phyloP scores from a whole-genome alignment of 2,888 invertebrate genomes.

The Cylindroiulus punctatus region DNA sequence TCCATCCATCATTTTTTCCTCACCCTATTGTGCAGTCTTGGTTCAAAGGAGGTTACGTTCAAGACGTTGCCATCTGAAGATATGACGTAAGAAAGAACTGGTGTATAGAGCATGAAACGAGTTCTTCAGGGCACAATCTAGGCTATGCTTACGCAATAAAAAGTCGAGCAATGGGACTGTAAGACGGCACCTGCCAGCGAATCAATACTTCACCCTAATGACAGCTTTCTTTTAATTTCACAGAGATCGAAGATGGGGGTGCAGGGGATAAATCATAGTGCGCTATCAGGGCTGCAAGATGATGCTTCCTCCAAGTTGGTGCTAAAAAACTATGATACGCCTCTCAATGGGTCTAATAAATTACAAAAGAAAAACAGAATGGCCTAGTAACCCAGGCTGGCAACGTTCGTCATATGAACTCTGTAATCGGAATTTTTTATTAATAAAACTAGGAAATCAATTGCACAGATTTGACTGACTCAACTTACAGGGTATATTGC shows the following conservation, averaged over 20 bases:
- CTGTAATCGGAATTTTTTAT: too few species aligned
- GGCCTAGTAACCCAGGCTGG: not conserved
- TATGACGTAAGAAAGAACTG: not conserved
- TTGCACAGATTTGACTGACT: too few species aligned
- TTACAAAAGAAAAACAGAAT: not conserved
- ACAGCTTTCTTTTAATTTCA: not conserved
- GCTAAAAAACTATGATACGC: not conserved
- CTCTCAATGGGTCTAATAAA: not conserved
- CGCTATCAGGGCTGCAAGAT: not conserved
- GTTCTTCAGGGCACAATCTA: conserved; percentile 20
- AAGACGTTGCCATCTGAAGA: not conserved
- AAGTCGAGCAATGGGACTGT: not conserved
- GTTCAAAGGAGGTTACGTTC: conserved; percentile 36
- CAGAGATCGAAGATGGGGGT: not conserved
- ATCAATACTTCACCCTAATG: conserved; percentile 30
- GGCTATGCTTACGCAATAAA: conserved; percentile 37
- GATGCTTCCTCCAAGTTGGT: not conserved
- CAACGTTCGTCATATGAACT: not conserved
- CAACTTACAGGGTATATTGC: too few species aligned
- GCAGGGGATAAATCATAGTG: not conserved
- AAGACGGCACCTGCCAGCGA: not conserved
- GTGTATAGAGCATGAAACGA: not conserved
- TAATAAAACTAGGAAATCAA: too few species aligned
- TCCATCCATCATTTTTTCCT: conserved; percentile 15
- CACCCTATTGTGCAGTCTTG: not conserved